Base-by-base conservation (phyloP, 1,140 invertebrate genomes). In the Pogonomyrmex barbatus region DNA sequence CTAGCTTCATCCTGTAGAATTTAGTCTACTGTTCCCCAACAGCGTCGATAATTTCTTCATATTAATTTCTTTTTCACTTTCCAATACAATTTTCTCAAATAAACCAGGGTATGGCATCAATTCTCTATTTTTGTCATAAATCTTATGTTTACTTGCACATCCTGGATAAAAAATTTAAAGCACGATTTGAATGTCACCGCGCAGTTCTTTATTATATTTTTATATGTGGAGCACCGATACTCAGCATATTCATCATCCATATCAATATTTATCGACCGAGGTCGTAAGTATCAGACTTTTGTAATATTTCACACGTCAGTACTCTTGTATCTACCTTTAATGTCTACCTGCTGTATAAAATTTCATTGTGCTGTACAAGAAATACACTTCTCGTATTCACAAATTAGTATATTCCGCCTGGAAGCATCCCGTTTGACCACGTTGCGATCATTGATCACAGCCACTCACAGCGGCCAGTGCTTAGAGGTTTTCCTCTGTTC, bases 191-290 rank as follows among this genome's bases (percentile, higher is more conserved):
- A 77, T 36, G 2, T 5, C 1, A 67, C 52, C 0, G 33, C 68
- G 17, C 56, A 4, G 12, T 6, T 71, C 47, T 73, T 71, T 50
- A 77, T 87, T 39, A n/a, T 24, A 24, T 84, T 87, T 12, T 84
- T 70, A 73, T 68, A 68, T 50, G 71, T 65, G 50, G 62, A 78
- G 39, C 76, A 85, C 56, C 47, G n/a, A 68, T 83, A 77, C 12
- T 70, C 58, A 4, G 62, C 10, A 36, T 76, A 82, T 75, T 79
- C 52, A 62, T 54, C 45, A 0, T 79, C 12, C 45, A 8, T 68
- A 24, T 24, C 24, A 24, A 24, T 24, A 24, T 24, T 24, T 24
- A 24, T 24, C 24, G 24, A 24, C 24, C 24, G 24, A 24, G 24
- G 24, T 24, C 24, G 24, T 0, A 24, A 24, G 24, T 24, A 24